Evolutionary conservation across 2,113 vertebrate species (phyloP).

Genomic region (Periophthalmodon schlosseri): DNA sequence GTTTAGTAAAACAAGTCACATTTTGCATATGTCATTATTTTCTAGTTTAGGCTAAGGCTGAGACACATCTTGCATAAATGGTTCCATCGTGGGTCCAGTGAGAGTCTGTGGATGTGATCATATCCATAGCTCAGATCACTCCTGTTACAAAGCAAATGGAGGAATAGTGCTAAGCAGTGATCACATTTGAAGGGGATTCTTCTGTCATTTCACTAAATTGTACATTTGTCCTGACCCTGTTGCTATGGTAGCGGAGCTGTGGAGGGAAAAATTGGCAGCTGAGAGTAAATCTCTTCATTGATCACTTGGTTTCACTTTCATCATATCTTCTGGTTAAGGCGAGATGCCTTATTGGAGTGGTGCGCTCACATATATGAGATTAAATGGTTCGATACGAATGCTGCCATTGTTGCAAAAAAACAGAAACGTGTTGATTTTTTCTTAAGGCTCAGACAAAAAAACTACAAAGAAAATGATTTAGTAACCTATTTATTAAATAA

Average conservation of each 20-base stretch:
- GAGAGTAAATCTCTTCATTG: conserved; percentile 56
- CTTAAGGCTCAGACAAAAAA: conserved; percentile 58
- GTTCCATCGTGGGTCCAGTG: conserved; percentile 41
- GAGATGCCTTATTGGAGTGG: conserved; percentile 57
- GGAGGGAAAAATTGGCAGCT: conserved; percentile 11
- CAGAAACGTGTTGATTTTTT: conserved; percentile 22
- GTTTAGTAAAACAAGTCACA: background rate
- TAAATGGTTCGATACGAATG: conserved; percentile 55
- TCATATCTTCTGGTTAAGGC: conserved; percentile 63
- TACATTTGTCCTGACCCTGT: conserved; percentile 61
- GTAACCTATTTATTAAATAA: conserved; percentile 83
- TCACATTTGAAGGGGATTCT: conserved; percentile 59
- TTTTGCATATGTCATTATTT: background rate
- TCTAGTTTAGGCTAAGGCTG: conserved; percentile 19
- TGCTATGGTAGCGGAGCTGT: conserved; percentile 61
- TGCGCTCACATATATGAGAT: conserved; percentile 43
- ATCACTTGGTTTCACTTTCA: conserved; percentile 71
- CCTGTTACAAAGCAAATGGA: conserved; percentile 43
- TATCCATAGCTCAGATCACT: conserved; percentile 44
- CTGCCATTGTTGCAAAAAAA: conserved; percentile 4
- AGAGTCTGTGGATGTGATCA: conserved; percentile 38
- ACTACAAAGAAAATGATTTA: conserved; percentile 43
- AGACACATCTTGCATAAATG: conserved; percentile 44
- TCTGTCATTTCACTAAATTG: conserved; percentile 62
- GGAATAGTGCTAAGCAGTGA: conserved; percentile 50